Base-by-base conservation (phyloP, 2,888 invertebrate genomes). In the Coenonympha arcania region DNA sequence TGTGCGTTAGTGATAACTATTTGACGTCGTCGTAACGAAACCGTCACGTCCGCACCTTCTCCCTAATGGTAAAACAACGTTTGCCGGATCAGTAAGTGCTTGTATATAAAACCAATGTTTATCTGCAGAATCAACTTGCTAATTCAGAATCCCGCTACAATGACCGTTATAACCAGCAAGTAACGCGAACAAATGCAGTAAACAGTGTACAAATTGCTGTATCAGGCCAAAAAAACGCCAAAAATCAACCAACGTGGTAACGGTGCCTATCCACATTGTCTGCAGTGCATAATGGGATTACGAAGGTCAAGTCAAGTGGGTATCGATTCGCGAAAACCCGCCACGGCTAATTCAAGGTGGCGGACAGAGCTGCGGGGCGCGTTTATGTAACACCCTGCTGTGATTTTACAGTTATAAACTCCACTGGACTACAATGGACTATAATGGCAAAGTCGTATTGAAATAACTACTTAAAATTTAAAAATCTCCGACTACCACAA, bases 231-330 rank as follows among this genome's bases (percentile, higher is more conserved):
- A 45, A 40, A 34, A 47, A 40, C 6, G 8, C 28, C 45, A 31
- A 48, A 48, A 51, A 48, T 34, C 48, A 52, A 52, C 50, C 54
- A 54, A 50, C 50, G 46, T 50, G 41, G 52, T 56, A 50, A 56
- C 56, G 55, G 52, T 50, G 47, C 44, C 53, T 53, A 51, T 46
- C 50, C 49, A 51, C 54, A 54, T 56, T 52, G 58, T 58, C 58
- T 56, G 58, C 56, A 56, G 56, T 58, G 56, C 54, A 57, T 57
- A 56, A 58, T 58, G 58, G 58, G 58, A 54, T 52, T 54, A 56
- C 44, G 52, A 58, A 58, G 58, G 58, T 50, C 58, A 48, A 58
- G 54, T 49, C 58, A 48, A 58, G 54, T 49, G 54, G 54, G 52
- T 56, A 58, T 58, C 54, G 58, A 58, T 58, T 58, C 52, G 56